Evolutionary conservation across 2,797 vertebrate species (phyloP), one percentile per base, ranked within the genome.

Genomic region (Gila robusta): DNA sequence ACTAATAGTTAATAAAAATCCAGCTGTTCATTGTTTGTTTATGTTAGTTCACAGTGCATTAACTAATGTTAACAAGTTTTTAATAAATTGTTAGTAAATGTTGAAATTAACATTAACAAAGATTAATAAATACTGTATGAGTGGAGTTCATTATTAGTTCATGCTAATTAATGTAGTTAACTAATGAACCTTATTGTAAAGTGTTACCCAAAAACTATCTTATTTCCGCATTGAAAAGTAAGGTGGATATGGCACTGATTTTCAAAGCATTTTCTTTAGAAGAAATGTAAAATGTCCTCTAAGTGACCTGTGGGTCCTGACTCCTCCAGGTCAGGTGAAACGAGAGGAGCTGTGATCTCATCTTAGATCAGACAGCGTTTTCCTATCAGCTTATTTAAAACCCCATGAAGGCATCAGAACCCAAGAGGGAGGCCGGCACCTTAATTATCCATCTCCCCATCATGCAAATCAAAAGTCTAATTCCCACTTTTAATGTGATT

Each of bases 391-490:
- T 85, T 83, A 83, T 85, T 86, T 86, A 87, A 87, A 84, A 62
- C 67, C 79, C 8, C 52, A 83, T 37, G 28, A 39, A 82, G 72
- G 79, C 26, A 66, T 80, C 79, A 10, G 83, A 90, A 89, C 91
- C 90, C 89, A 76, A 79, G 90, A 92, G 91, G 90, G 89, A 73
- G 73, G 71, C 70, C 72, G 49, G 37, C 16, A 76, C 87, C 32
- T 92, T 94, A 91, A 94, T 93, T 90, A 94, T 89, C 92, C 90
- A 90, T 86, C 82, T 87, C 88, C 79, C 88, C 88, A 88, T 91
- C 84, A 79, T 86, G 82, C 86, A 91, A 94, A 94, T 94, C 91
- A 88, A 91, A 94, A 90, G 93, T 92, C 92, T 93, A 94, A 94
- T 94, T 93, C 91, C 85, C 79, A 37, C 82, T 90, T 92, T 90